Evolutionary conservation across 2,113 vertebrate genomes (phyloP).

Genomic region (Chloroceryle aenea): DNA sequence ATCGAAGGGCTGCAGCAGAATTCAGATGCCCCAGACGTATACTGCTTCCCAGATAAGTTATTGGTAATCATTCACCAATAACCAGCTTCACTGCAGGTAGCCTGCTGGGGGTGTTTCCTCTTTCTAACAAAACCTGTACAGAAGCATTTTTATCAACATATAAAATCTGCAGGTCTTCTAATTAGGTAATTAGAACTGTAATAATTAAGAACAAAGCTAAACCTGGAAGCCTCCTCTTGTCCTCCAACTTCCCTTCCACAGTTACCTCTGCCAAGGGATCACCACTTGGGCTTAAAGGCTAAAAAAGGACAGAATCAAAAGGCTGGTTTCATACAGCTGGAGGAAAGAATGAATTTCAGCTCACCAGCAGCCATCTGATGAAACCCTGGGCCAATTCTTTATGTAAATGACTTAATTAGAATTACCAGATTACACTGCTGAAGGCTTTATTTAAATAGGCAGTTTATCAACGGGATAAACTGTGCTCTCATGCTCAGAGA

Average conservation of each 20-base stretch:
- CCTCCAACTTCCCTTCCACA: slow-evolving; percentile 47
- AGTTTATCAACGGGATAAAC: slow-evolving; percentile 58
- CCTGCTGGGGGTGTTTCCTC: background rate
- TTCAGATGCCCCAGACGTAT: background rate
- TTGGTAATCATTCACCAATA: slow-evolving; percentile 38
- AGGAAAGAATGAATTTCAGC: slow-evolving; percentile 75
- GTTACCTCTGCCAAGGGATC: slow-evolving; percentile 76
- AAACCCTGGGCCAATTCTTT: slow-evolving; percentile 70
- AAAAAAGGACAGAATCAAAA: slow-evolving; percentile 66
- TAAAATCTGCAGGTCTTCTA: slow-evolving; percentile 14
- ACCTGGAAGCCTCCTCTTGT: background rate
- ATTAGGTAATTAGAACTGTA: slow-evolving; percentile 43
- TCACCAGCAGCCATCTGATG: slow-evolving; percentile 72
- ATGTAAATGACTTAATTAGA: slow-evolving; percentile 80
- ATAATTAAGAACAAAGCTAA: slow-evolving; percentile 37
- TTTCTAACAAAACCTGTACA: background rate
- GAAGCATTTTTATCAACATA: slow-evolving; percentile 13
- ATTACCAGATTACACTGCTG: slow-evolving; percentile 70
- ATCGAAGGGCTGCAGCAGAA: background rate
- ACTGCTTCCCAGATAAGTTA: background rate
- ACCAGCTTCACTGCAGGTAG: background rate
- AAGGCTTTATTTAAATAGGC: slow-evolving; percentile 75
- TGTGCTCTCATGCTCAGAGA: slow-evolving; percentile 36
- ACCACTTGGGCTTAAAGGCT: slow-evolving; percentile 69
- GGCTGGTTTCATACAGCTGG: slow-evolving; percentile 69